Conservation (phyloP, 2,797 vertebrate species). For the Kryptolebias ocellatus region DNA sequence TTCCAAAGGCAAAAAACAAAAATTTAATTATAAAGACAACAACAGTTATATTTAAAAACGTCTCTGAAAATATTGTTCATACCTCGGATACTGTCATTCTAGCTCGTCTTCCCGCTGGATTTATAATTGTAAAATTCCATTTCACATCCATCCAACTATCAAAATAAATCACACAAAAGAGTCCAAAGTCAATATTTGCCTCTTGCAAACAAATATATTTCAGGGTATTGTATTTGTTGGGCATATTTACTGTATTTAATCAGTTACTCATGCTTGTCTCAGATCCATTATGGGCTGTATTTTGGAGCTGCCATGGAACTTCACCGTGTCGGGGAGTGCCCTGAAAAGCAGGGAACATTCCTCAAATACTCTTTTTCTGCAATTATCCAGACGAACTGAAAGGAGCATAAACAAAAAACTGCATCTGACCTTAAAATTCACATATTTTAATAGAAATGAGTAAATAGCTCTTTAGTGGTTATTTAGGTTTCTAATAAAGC, state of each 20-base stretch:
- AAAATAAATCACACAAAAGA: slow-evolving; percentile 51
- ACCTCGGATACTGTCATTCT: slow-evolving; percentile 39
- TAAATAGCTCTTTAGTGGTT: slow-evolving; percentile 30
- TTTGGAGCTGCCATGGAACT: slow-evolving; percentile 52
- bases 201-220: slow-evolving; percentile 58
- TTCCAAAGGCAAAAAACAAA: slow-evolving; percentile 14
- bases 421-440: slow-evolving; percentile 7
- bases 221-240: slow-evolving; percentile 58
- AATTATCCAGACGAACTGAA: slow-evolving; percentile 38
- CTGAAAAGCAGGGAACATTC: slow-evolving; percentile 59
- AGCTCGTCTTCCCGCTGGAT: slow-evolving; percentile 35
- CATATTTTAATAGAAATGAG: slow-evolving; percentile 31
- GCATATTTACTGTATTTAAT: slow-evolving; percentile 58
- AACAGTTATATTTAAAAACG: slow-evolving; percentile 40
- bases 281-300: slow-evolving; percentile 43
- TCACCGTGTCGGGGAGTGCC: slow-evolving; percentile 58
- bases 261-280: slow-evolving; percentile 55
- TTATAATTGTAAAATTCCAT: slow-evolving; percentile 72
- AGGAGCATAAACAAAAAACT: slow-evolving; percentile 28
- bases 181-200: slow-evolving; percentile 63
- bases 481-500: slow-evolving; percentile 24
- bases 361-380: slow-evolving; percentile 42
- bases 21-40: slow-evolving; percentile 23
- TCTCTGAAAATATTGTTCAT: slow-evolving; percentile 52
- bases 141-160: slow-evolving; percentile 50